These are phyloP conservation scores for Protonemura montana DNA, from an alignment of 2,888 invertebrate genomes.

Conservation along the genomic window DNA sequence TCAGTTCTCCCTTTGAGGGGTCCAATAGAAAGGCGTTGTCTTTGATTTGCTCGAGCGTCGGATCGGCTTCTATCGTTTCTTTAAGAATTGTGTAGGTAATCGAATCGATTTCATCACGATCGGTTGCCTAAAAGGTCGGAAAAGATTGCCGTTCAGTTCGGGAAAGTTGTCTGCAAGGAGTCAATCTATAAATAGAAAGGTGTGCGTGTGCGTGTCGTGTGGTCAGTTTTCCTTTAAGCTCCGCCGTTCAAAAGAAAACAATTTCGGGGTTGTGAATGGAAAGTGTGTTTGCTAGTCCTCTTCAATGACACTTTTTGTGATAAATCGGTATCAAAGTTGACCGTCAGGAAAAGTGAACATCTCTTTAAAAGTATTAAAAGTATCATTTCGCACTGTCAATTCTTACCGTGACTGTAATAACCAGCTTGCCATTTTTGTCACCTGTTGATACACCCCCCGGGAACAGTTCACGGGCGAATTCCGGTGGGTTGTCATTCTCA, in stretches of 20 bases:
- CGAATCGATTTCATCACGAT: conserved; percentile 61
- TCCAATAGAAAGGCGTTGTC: conserved; percentile 60
- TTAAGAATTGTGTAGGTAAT: conserved; percentile 60
- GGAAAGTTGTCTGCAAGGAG: not conserved
- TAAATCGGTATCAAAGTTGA: too few species aligned
- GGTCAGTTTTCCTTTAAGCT: too few species aligned
- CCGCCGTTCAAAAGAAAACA: too few species aligned
- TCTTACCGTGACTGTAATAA: conserved; percentile 62
- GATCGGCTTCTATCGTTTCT: conserved; percentile 59
- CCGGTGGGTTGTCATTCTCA: conserved; percentile 66
- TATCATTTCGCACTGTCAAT: conserved; percentile 8
- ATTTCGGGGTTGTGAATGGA: too few species aligned
- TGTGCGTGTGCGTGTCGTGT: too few species aligned
- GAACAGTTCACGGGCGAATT: conserved; percentile 62
- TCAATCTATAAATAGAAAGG: not conserved
- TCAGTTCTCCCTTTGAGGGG: conserved; percentile 60
- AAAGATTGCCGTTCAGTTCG: not conserved
- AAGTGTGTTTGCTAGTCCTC: too few species aligned
- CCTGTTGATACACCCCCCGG: conserved; percentile 63
- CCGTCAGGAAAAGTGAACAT: too few species aligned
- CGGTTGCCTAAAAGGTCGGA: conserved; percentile 62
- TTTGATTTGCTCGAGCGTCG: conserved; percentile 59
- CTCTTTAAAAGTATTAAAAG: too few species aligned
- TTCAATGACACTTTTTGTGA: too few species aligned
- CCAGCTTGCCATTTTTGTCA: conserved; percentile 60